Percentiles rank a stretch among this genome's conserved stretches.
Evolutionary conservation across 2,113 vertebrate genomes (phyloP).

Genomic region (Capricornis sumatraensis): DNA sequence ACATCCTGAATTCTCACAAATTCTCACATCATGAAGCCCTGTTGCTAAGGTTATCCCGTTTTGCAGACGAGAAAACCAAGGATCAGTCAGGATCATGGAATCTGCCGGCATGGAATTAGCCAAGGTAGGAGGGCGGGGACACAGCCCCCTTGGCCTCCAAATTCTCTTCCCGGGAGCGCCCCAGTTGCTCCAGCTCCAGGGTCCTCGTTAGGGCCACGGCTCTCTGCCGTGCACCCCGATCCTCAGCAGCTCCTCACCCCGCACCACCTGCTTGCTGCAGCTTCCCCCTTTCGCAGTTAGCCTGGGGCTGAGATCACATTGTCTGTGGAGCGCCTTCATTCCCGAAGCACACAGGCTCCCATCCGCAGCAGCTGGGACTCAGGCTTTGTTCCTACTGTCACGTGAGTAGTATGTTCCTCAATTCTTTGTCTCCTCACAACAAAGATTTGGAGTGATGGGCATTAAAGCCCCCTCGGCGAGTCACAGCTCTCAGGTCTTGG

Average conservation of each 20-base stretch:
- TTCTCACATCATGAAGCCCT: background rate
- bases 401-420: too few relatives aligned
- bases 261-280: fast-evolving
- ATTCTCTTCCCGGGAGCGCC: background rate
- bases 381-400: background rate
- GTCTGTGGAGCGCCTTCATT: background rate
- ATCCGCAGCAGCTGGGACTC: background rate
- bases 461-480: too few relatives aligned
- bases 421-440: too few relatives aligned
- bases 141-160: background rate
- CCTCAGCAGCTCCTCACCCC: background rate
- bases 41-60: background rate
- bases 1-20: fast-evolving
- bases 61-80: background rate
- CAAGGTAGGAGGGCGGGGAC: background rate
- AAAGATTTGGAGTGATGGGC: too few relatives aligned
- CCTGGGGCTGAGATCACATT: background rate
- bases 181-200: background rate
- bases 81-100: fast-evolving
- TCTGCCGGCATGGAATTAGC: background rate
- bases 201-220: background rate
- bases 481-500: too few relatives aligned
- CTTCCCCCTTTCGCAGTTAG: background rate
- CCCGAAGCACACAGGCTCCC: background rate
- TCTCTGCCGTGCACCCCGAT: background rate